Conservation (phyloP, 2,888 invertebrate species). For the Actias luna region DNA sequence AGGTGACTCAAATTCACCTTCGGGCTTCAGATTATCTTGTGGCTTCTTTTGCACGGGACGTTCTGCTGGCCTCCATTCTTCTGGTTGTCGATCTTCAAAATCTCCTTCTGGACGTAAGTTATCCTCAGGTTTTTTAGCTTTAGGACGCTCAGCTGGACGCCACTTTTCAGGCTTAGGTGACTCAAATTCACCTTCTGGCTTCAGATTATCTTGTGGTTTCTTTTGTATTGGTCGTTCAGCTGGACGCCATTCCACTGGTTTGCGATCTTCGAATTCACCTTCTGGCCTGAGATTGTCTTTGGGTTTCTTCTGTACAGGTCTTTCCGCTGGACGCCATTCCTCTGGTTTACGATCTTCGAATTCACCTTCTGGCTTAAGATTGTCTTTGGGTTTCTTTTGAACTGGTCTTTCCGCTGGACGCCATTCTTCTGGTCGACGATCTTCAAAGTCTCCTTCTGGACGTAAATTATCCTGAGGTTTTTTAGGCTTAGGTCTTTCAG, state of each 20-base stretch:
- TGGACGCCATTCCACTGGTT: conserved; percentile 67
- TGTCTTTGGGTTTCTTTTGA: conserved; percentile 53
- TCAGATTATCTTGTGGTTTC: conserved; percentile 78
- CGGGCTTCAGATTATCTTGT: conserved; percentile 78
- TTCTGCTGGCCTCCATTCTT: conserved; percentile 49
- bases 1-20: conserved; percentile 73
- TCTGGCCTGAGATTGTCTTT: conserved; percentile 44
- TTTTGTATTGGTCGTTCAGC: conserved; percentile 63
- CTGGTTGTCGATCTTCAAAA: conserved; percentile 55
- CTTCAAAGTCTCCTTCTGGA: conserved; percentile 80
- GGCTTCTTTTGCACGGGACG: conserved; percentile 43
- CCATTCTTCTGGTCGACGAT: conserved; percentile 44
- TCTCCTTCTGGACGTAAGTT: conserved; percentile 39
- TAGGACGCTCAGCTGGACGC: conserved; percentile 71
- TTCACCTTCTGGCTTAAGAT: conserved; percentile 78
- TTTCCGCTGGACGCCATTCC: conserved; percentile 65
- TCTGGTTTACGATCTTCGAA: conserved; percentile 63
- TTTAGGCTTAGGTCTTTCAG: conserved; percentile 58
- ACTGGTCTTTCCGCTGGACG: conserved; percentile 46
- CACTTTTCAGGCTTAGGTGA: conserved; percentile 49
- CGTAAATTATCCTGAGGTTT: conserved; percentile 80
- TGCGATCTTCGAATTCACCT: conserved; percentile 68
- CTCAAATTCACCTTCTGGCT: conserved; percentile 80
- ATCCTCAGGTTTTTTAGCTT: conserved; percentile 63
- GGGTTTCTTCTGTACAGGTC: conserved; percentile 65